A percentile compares a stretch with the other conserved stretches of the same genome.
These are phyloP conservation scores for Falco peregrinus DNA, from an alignment of 2,797 vertebrate genomes.

Conservation along the genomic window DNA sequence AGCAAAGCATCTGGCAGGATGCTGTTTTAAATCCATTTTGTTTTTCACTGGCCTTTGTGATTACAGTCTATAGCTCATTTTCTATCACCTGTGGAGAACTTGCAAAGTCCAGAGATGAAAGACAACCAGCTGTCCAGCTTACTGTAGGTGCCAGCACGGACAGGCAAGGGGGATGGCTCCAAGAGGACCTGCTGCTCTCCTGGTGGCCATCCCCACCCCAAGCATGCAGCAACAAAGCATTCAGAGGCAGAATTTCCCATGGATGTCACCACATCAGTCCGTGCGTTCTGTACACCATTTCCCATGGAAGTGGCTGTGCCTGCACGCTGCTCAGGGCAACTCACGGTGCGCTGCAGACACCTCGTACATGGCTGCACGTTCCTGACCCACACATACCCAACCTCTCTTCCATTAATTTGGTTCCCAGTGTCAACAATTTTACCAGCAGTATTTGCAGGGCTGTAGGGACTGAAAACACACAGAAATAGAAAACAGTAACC, in stretches of 20 bases:
- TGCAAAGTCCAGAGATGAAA: background rate
- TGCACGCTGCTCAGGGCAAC: background rate
- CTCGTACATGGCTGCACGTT: rapidly evolving
- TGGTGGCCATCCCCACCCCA: background rate
- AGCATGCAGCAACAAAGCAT: background rate
- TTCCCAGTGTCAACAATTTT: background rate
- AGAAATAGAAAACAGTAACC: background rate
- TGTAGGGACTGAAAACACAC: background rate
- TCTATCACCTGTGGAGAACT: background rate
- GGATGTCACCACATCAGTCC: background rate
- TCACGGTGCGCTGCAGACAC: background rate
- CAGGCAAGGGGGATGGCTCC: background rate
- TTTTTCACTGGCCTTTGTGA: background rate
- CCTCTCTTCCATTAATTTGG: background rate
- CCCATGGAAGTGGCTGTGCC: background rate
- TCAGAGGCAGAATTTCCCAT: background rate
- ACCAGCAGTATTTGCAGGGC: background rate
- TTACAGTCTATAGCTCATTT: background rate
- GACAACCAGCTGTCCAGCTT: background rate
- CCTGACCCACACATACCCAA: background rate
- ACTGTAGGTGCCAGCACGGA: background rate
- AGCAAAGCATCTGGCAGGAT: background rate
- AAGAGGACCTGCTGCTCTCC: background rate
- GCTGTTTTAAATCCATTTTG: background rate
- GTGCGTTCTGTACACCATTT: background rate